Evolutionary conservation across 2,797 vertebrate genomes (phyloP).

Genomic region (Eremophila alpestris): DNA sequence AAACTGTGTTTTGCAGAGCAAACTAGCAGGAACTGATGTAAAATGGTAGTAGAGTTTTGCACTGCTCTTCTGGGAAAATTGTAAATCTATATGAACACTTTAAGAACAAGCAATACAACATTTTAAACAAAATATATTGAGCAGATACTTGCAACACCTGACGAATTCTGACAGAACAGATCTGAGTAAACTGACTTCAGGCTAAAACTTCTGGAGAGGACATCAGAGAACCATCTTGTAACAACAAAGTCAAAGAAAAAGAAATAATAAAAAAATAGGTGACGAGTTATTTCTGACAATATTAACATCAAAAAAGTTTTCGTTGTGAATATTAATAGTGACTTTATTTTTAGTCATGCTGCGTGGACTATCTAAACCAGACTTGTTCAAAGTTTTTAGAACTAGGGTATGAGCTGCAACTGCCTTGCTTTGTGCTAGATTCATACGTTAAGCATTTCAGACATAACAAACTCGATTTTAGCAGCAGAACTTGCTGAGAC

Average conservation of each 20-base stretch:
- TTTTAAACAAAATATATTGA: background rate
- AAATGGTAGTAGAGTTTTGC: background rate
- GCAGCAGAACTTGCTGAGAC: conserved; percentile 1
- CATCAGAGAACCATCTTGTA: background rate
- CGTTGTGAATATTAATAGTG: background rate
- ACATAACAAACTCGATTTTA: background rate
- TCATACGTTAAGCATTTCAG: background rate
- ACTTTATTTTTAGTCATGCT: background rate
- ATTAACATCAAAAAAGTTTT: background rate
- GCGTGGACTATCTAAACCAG: background rate
- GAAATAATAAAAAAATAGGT: background rate
- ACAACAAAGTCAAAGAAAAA: background rate
- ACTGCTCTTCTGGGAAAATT: background rate
- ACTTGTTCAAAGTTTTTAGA: background rate
- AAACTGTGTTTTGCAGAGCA: background rate
- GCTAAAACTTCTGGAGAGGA: background rate
- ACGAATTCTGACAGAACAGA: background rate
- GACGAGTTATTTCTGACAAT: background rate
- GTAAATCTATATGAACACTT: background rate
- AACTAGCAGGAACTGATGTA: background rate
- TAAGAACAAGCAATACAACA: background rate
- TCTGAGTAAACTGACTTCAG: background rate
- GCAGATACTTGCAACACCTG: background rate
- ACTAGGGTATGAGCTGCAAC: background rate
- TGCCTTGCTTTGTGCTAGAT: background rate